Conservation (phyloP, 2,113 vertebrate genomes). For the Antennarius striatus region DNA sequence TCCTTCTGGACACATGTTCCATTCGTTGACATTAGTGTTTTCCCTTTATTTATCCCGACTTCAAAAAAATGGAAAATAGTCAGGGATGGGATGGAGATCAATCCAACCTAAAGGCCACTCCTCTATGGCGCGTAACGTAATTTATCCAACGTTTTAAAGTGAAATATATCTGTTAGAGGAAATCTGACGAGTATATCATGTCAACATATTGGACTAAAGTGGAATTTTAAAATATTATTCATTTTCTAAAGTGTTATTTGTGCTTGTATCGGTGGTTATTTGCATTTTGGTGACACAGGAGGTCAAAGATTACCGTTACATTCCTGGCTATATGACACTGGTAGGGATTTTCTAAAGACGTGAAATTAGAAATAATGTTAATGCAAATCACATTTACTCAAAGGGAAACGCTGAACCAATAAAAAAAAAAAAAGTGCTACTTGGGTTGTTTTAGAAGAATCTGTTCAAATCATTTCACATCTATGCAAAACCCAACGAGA, state of each 20-base stretch:
- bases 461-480: slow-evolving; percentile 61
- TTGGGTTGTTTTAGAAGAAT: slow-evolving; percentile 42
- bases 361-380: slow-evolving; percentile 4
- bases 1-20: slow-evolving; percentile 38
- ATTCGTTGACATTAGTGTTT: slow-evolving; percentile 47
- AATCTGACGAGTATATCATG: slow-evolving; percentile 9
- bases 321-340: slow-evolving; percentile 41
- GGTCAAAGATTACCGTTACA: slow-evolving; percentile 40
- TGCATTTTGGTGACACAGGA: slow-evolving; percentile 47
- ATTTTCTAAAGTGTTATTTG: slow-evolving; percentile 46
- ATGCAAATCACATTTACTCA: slow-evolving; percentile 19
- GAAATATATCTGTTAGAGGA: too few species aligned
- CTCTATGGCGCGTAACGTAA: slow-evolving; percentile 29
- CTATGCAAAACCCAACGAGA: slow-evolving; percentile 73
- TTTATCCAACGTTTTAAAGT: slow-evolving; percentile 5
- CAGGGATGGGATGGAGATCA: slow-evolving; percentile 48
- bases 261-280: slow-evolving; percentile 56
- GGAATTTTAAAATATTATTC: slow-evolving; percentile 16
- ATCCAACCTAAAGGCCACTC: slow-evolving; percentile 3
- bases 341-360: slow-evolving; percentile 8
- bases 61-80: slow-evolving; percentile 23
- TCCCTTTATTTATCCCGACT: slow-evolving; percentile 20
- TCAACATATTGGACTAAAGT: slow-evolving; percentile 4
- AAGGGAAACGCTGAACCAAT: slow-evolving; percentile 13
- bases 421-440: slow-evolving; percentile 23